Evolutionary conservation across 2,113 vertebrate genomes (phyloP).

Genomic region (Todiramphus saurophagus): DNA sequence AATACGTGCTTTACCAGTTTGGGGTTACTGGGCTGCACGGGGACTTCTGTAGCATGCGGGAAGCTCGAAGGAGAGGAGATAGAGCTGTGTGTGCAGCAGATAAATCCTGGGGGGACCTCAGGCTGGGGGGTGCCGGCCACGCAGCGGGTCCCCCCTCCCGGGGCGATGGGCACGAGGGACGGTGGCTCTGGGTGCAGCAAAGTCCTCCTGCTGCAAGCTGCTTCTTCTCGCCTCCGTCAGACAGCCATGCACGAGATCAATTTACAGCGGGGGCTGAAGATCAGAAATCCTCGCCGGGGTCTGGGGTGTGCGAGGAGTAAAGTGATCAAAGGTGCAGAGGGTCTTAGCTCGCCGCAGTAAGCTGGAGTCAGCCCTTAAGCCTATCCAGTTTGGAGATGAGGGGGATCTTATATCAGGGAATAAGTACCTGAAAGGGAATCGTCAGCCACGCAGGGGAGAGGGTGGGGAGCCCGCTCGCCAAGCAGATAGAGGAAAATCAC

Average conservation of each 20-base stretch:
- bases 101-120: accelerated
- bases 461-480: not conserved
- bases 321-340: conserved; percentile 46
- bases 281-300: not conserved
- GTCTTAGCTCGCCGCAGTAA: not conserved
- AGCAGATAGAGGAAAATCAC: not conserved
- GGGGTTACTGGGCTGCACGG: not conserved
- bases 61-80: not conserved
- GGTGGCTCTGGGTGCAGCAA: not conserved
- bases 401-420: conserved; percentile 41
- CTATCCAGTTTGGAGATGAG: conserved; percentile 4
- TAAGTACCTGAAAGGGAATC: conserved; percentile 15
- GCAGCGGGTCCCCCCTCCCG: accelerated
- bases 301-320: not conserved
- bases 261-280: not conserved
- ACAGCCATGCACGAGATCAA: not conserved
- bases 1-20: not conserved
- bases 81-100: accelerated
- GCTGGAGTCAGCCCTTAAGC: conserved; percentile 20
- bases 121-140: accelerated
- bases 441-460: not conserved
- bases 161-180: accelerated
- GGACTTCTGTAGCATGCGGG: too few species aligned
- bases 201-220: not conserved
- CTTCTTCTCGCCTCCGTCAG: not conserved